Evolutionary conservation across 1,140 invertebrate species (phyloP), one percentile per base, ranked within the genome.

Genomic region (Euwallacea fornicatus): DNA sequence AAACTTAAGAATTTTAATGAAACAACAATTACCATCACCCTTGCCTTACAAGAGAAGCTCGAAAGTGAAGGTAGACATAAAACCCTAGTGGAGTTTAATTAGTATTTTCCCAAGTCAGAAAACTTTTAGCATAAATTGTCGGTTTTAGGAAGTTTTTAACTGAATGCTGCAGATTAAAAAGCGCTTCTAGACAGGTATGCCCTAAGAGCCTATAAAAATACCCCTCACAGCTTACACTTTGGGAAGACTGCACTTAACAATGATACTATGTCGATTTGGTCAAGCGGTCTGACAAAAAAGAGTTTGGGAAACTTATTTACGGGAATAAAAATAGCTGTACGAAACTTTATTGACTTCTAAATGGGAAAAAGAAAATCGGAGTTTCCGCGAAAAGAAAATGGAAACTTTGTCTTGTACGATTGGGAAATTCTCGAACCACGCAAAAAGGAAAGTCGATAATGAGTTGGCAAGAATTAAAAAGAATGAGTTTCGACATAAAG

Each of bases 41-140:
- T 66, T 59, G 7, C 55, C 44, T 67, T 67, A 46, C 43, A 54
- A 54, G 59, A 41, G 42, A 50, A 69, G 21, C 15, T 21, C 56
- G 46, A 54, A 69, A 62, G 59, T 69, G 60, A 64, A 64, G 54
- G 61, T 33, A 62, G 61, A 62, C 62, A 65, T 71, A 58, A 65
- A 65, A 65, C 54, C 53, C n/a, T 60, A 64, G 47, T 44, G 46
- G 47, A 59, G 50, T 65, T 71, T 71, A 71, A 71, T 71, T 71
- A 71, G 69, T 71, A 71, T 71, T 71, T 71, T 64, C 69, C 69
- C 33, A 69, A 59, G 42, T 44, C 55, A 61, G 67, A 54, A 60
- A 69, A 69, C 67, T 69, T 69, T 71, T 64, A 71, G 69, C 61
- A 65, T 65, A 71, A 71, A 65, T 65, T 71, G 21, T 13, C 15